These are phyloP conservation scores for Sycophila texana DNA, from an alignment of 2,888 invertebrate species.

Conservation along the genomic window DNA sequence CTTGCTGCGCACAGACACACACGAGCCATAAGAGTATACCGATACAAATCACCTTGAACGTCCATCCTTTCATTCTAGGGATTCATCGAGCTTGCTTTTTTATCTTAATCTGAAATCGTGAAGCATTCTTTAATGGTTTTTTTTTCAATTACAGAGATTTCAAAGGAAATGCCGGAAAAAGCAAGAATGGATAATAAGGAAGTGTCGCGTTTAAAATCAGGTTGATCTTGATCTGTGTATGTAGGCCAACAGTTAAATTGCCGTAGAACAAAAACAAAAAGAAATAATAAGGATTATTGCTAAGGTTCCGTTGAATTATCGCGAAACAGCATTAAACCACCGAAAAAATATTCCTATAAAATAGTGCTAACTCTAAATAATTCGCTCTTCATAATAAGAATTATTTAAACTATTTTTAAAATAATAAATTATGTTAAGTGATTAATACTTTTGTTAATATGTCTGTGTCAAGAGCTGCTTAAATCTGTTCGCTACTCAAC, in stretches of 20 bases:
- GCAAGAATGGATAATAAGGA: not conserved
- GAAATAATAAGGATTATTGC: constrained; percentile 16
- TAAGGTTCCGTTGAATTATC: too few relatives aligned
- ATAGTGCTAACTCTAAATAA: too few relatives aligned
- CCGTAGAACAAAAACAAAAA: constrained; percentile 24
- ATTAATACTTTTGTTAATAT: not conserved
- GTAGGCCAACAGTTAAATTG: constrained; percentile 43
- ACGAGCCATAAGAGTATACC: constrained; percentile 5
- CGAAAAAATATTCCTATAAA: too few relatives aligned
- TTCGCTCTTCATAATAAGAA: too few relatives aligned
- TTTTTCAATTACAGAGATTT: too few relatives aligned
- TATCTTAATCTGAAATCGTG: too few relatives aligned
- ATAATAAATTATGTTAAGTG: too few relatives aligned
- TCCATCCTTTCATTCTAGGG: constrained; percentile 51
- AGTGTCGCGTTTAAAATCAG: constrained; percentile 33
- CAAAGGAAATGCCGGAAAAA: too few relatives aligned
- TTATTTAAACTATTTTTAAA: too few relatives aligned
- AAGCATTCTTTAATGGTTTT: too few relatives aligned
- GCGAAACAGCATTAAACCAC: too few relatives aligned
- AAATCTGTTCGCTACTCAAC: not conserved
- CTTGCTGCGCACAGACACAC: constrained; percentile 31
- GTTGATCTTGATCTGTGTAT: constrained; percentile 11
- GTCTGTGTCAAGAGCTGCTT: not conserved
- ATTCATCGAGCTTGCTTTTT: constrained; percentile 24
- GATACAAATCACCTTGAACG: not conserved